Evolutionary conservation across 2,888 invertebrate species (phyloP).

Genomic region (Disparrhopalites patrizii): DNA sequence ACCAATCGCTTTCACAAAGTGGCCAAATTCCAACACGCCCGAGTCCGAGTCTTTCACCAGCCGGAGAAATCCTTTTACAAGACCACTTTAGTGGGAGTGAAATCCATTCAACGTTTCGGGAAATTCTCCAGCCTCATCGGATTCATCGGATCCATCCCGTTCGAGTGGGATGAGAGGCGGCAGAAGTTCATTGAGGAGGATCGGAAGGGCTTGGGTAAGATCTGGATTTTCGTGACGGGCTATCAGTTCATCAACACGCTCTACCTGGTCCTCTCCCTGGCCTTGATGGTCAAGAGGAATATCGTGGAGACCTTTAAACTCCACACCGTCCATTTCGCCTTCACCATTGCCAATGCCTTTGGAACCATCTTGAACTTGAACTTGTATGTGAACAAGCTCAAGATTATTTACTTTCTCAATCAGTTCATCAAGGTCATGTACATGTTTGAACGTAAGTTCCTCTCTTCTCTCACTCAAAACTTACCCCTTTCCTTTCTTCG

Average conservation of each 20-base stretch:
- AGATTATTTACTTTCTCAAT: neutral
- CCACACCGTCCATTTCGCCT: neutral
- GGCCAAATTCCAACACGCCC: too few relatives aligned
- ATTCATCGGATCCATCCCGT: neutral
- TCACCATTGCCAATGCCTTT: neutral
- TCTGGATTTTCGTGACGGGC: neutral
- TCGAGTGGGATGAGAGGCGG: constrained; percentile 10
- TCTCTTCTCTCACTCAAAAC: too few relatives aligned
- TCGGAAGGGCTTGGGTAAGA: neutral
- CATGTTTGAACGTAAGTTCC: neutral
- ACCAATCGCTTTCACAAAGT: too few relatives aligned
- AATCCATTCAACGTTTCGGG: constrained; percentile 3
- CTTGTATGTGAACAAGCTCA: neutral
- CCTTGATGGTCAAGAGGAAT: neutral
- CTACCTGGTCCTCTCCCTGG: neutral
- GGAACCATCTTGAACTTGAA: neutral
- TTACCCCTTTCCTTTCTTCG: too few relatives aligned
- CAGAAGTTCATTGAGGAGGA: neutral
- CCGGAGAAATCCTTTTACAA: neutral
- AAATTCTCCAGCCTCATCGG: neutral
- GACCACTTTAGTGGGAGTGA: neutral
- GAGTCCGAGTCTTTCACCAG: neutral
- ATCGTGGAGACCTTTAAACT: neutral
- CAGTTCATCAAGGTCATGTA: neutral
- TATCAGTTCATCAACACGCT: neutral